phyloP scores from a whole-genome alignment of 2,113 vertebrate species.

The Sinocyclocheilus anshuiensis region DNA sequence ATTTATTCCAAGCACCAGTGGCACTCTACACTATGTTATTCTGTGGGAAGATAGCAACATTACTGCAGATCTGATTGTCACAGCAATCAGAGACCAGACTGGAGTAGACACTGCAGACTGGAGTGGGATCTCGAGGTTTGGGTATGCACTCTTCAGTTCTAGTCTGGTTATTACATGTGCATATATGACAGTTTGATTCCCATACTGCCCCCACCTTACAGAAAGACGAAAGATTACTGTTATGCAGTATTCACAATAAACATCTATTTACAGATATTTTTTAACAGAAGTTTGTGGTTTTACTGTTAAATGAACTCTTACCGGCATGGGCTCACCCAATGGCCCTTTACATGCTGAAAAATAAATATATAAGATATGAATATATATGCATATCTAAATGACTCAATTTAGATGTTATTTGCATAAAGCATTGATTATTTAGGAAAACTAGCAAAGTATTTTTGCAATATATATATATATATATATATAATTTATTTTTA shows the following conservation, averaged over 20 bases:
- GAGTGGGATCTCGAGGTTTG: neutral
- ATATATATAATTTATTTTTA: no score
- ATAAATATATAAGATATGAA: neutral
- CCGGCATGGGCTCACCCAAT: conserved; percentile 65
- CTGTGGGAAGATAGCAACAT: conserved; percentile 11
- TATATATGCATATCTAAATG: no score
- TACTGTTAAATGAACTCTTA: conserved; percentile 43
- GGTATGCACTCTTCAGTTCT: conserved; percentile 60
- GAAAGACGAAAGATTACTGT: neutral
- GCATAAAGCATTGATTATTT: no score
- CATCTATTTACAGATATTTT: neutral
- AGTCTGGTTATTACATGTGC: conserved; percentile 68
- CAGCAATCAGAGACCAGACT: conserved; percentile 62
- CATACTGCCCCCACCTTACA: conserved; percentile 69
- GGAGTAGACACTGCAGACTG: conserved; percentile 42
- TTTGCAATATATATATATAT: no score
- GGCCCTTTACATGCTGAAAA: conserved; percentile 71
- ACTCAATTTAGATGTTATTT: no score
- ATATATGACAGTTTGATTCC: conserved; percentile 67
- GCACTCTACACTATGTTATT: neutral
- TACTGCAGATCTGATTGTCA: conserved; percentile 62
- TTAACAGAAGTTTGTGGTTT: neutral
- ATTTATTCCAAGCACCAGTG: neutral
- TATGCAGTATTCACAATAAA: neutral
- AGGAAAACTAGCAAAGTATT: no score